Base-by-base conservation (phyloP, 2,113 vertebrate species). In the Planiliza haematocheilus region DNA sequence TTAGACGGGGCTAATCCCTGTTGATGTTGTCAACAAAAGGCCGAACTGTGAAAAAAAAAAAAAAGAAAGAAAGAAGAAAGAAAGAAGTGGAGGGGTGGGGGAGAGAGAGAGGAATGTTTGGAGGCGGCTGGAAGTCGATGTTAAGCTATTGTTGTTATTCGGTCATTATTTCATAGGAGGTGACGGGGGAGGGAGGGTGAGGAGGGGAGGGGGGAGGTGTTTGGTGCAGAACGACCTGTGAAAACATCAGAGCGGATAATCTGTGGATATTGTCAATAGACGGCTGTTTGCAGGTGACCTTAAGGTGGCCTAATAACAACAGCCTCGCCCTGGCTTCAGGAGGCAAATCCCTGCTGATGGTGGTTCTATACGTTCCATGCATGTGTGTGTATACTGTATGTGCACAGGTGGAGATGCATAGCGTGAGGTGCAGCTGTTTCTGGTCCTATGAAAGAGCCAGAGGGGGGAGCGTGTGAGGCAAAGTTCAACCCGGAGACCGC, bases 231-330 rank as follows among this genome's bases (percentile, higher is more conserved):
- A 30, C 66, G 48, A 68, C 64, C 74, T 16, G 63, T 13, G 46
- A 42, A 81, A 57, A 80, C 74, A 85, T 77, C 45, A 76, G 51
- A 74, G 21, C 4, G 45, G 59, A 1, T 83, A 83, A 87, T 81
- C 82, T 89, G 87, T 89, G 79, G 83, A 58, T 74, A 73, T 68
- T 74, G 85, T 88, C 85, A 84, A 85, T 77, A 86, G 67, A 70
- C 14, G n/a, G 50, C 11, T 57, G 69, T 84, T 80, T 75, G 67
- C 59, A 38, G 20, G 10, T 48, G 55, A 82, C 63, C 70, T 71
- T 70, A 36, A 53, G 68, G 46, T 71, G 77, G 46, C 50, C 34
- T 62, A 55, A 52, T 73, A 69, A 79, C 58, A 71, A 70, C 49
- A 37, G 61, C 24, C 65, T 49, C 38, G 36, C 30, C 38, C n/a